These are phyloP conservation scores for Athene noctua DNA, from an alignment of 2,113 vertebrate genomes.

Conservation along the genomic window DNA sequence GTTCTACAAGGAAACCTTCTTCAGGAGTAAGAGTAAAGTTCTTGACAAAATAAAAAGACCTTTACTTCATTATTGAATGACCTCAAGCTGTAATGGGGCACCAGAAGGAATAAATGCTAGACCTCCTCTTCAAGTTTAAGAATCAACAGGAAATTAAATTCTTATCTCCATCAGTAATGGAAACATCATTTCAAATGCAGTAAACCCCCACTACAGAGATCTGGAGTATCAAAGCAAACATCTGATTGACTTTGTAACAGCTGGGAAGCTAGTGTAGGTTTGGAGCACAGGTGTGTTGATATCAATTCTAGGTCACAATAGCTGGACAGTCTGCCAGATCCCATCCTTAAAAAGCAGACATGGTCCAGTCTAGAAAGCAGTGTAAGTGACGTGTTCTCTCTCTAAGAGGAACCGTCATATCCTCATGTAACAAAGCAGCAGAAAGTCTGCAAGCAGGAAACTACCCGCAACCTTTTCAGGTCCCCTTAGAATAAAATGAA, in stretches of 20 bases:
- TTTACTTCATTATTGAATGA: neutral
- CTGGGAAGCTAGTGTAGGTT: neutral
- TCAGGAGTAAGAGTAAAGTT: neutral
- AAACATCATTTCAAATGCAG: neutral
- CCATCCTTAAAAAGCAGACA: neutral
- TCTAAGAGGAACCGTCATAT: neutral
- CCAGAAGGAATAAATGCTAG: neutral
- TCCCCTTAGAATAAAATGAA: constrained; percentile 12
- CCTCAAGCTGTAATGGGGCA: neutral
- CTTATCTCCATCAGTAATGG: rapidly evolving
- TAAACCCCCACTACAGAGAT: neutral
- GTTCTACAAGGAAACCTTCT: neutral
- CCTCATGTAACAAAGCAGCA: neutral
- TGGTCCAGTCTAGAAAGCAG: neutral
- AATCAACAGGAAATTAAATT: neutral
- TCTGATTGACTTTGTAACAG: neutral
- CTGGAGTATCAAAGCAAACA: neutral
- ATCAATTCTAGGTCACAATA: neutral
- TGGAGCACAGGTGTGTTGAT: neutral
- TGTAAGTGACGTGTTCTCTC: neutral
- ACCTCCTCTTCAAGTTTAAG: neutral
- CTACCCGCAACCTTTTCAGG: neutral
- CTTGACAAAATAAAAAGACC: neutral
- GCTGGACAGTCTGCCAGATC: neutral
- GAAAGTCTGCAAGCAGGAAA: neutral